Evolutionary conservation across 2,797 vertebrate species (phyloP).

Genomic region (Trachops cirrhosus): DNA sequence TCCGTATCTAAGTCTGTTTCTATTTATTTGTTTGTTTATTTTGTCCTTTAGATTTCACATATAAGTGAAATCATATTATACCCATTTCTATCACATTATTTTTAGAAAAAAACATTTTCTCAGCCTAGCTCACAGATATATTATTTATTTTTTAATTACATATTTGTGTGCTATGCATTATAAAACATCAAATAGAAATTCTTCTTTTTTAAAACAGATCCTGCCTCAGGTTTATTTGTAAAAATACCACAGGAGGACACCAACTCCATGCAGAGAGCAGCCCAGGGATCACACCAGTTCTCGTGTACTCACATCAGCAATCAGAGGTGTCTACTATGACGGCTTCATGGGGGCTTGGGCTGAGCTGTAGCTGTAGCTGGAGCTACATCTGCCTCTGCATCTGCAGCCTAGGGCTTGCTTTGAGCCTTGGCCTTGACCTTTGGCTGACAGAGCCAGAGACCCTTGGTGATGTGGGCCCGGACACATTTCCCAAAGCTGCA

Average conservation of each 20-base stretch:
- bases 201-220: neutral
- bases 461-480: neutral
- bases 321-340: neutral
- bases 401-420: neutral
- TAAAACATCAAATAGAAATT: conserved; percentile 27
- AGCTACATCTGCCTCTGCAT: neutral
- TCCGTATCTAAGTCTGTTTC: neutral
- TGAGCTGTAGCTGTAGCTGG: neutral
- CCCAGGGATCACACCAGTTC: neutral
- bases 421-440: neutral
- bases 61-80: neutral
- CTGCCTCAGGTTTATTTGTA: neutral
- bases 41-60: neutral
- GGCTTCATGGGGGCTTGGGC: neutral
- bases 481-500: neutral
- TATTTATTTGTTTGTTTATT: neutral
- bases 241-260: neutral
- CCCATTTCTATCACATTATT: neutral
- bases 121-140: neutral
- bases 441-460: neutral
- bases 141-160: conserved; percentile 14
- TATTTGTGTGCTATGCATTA: neutral
- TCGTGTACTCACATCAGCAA: neutral
- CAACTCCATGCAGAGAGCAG: neutral
- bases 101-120: neutral